Base-by-base conservation (phyloP, 2,797 vertebrate species). In the Neosilurus hyrtlii region DNA sequence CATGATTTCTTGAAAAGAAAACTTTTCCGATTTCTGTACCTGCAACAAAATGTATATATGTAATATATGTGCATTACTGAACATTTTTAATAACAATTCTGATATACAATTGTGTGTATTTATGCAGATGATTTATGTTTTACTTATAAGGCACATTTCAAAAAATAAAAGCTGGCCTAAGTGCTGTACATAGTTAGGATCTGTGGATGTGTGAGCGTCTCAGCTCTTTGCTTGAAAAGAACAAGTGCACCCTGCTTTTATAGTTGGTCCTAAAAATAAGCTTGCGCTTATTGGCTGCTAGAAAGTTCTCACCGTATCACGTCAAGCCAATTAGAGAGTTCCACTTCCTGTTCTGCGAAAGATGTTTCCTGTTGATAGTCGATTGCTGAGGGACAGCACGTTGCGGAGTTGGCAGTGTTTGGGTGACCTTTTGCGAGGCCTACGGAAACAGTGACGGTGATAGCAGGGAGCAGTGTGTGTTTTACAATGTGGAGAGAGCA, bases 351-450 rank as follows among this genome's bases (percentile, higher is more conserved):
- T 92, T 92, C 94, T 90, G 93, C 86, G 83, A 93, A 96, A 97
- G 95, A 96, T 97, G 96, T 96, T 97, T 97, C 96, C 96, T 97
- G 95, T 94, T 87, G 96, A 97, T 97, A 96, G 92, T 85, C 35
- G 20, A 89, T 68, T 81, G 86, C 85, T 79, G 75, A 87, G 88
- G 86, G 89, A 90, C 89, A 83, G 88, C 80, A 83, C 20, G 77
- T 84, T 85, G 88, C 65, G 30, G 80, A 80, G 87, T 74, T 85
- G 76, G 81, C 82, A 85, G 70, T 87, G 87, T 91, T 90, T 88
- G 88, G 81, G 71, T 89, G 89, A 92, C 89, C 88, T 88, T 79
- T 89, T 88, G 85, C 59, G 80, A 56, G 78, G 82, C 81, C 82
- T 59, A 74, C 77, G 90, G 92, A 92, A 93, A 88, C 85, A 82